A percentile compares a stretch with the other conserved stretches of the same genome.
These are phyloP conservation scores for Gulo gulo DNA, from an alignment of 2,113 vertebrate genomes.

Conservation along the genomic window DNA sequence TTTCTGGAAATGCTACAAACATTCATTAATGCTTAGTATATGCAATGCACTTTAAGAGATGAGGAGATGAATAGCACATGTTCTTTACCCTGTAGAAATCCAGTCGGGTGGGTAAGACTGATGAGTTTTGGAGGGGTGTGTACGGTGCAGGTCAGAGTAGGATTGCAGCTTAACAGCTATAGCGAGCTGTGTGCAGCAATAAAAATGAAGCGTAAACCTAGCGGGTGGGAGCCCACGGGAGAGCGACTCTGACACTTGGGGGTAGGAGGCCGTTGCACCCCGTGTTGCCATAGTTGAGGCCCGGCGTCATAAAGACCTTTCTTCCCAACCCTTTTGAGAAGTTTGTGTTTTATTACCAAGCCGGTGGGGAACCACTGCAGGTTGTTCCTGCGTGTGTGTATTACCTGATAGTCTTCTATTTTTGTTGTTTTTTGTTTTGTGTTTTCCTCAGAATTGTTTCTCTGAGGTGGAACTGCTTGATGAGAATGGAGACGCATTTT, in stretches of 20 bases:
- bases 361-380: neutral
- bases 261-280: neutral
- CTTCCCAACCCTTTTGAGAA: neutral
- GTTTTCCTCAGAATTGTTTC: neutral
- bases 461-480: neutral
- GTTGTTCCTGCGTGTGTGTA: neutral
- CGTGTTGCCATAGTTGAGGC: neutral
- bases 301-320: neutral
- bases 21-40: neutral
- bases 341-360: neutral
- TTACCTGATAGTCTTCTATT: neutral
- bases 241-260: neutral
- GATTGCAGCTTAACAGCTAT: neutral
- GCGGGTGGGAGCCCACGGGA: neutral
- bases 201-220: neutral
- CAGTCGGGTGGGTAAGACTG: neutral
- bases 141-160: neutral
- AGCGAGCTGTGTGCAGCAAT: neutral
- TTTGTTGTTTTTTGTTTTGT: neutral
- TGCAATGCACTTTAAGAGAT: neutral
- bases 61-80: neutral
- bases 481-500: neutral
- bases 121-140: neutral
- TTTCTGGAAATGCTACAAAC: neutral
- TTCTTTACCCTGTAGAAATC: neutral